Base-by-base conservation (phyloP, 1,140 invertebrate genomes). In the Drosophila pruinosa region DNA sequence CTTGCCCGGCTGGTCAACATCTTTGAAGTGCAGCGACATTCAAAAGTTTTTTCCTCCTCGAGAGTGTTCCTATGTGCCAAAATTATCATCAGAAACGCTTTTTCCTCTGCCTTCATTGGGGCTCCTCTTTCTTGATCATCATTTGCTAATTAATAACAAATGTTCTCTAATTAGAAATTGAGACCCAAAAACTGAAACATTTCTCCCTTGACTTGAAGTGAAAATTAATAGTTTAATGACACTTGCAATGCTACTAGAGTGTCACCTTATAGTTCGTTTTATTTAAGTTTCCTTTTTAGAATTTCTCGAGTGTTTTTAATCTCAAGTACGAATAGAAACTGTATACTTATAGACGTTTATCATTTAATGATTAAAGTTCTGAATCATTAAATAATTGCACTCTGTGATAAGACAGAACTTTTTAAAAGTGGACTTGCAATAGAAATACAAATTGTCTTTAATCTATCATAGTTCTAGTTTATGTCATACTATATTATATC, bases 1-100 rank as follows among this genome's bases (percentile, higher is more conserved):
- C 52, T 57, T 8, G 12, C 10, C 22, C 26, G 58, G 47, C 50
- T 17, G 64, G 61, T 26, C 24, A 48, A 5, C 54, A 68, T 62
- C 81, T 86, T 86, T 88, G 74, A 86, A 86, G 82, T 81, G 71
- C 65, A 36, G 61, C 73, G 74, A 69, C 75, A 71, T 70, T 69
- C 56, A 26, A 59, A 76, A 85, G 64, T 65, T 61, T 86, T 26
- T 24, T 57, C 39, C 54, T 17, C 15, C 15, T 59, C 54, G 34
- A 63, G 24, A 10, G 56, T 58, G 53, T 21, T 26, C 57, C 17
- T 36, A 50, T 61, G 45, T 69, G 67, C 70, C 75, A 56, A 61
- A 56, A 56, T 38, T 34, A 59, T 57, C 39, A 31, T 31, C 54
- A 28, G 22, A 45, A n/a, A n/a, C n/a, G n/a, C n/a, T n/a, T n/a